phyloP scores from a whole-genome alignment of 2,797 vertebrate species.

The Kryptolebias ocellatus region DNA sequence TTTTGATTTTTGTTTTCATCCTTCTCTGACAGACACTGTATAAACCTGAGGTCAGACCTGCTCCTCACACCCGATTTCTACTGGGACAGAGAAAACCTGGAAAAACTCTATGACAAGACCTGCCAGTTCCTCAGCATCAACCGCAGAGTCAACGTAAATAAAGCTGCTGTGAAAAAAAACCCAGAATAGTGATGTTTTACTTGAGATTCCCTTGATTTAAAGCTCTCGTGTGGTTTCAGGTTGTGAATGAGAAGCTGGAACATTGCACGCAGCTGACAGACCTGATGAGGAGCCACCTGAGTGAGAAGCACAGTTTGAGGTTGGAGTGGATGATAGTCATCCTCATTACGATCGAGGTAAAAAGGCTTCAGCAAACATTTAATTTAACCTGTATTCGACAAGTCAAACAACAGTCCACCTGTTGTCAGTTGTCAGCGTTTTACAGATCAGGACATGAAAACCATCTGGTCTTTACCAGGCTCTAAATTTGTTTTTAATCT shows the following conservation, averaged over 20 bases:
- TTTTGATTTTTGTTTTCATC: neutral
- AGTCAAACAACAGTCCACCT: too few relatives aligned
- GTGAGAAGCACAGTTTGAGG: slow-evolving; percentile 91
- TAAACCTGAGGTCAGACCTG: slow-evolving; percentile 97
- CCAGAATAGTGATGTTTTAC: neutral
- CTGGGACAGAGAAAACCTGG: slow-evolving; percentile 97
- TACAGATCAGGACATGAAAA: too few relatives aligned
- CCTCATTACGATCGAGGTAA: slow-evolving; percentile 96
- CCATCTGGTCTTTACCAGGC: too few relatives aligned
- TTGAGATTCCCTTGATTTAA: neutral
- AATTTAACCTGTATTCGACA: too few relatives aligned
- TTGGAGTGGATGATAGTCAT: slow-evolving; percentile 99
- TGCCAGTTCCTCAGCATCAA: slow-evolving; percentile 97
- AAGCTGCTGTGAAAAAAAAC: too few relatives aligned
- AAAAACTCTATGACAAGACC: slow-evolving; percentile 96
- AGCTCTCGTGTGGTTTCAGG: slow-evolving; percentile 73
- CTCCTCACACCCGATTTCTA: slow-evolving; percentile 98
- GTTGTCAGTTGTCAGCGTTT: too few relatives aligned
- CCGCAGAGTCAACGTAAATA: slow-evolving; percentile 92
- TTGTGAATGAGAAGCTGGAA: slow-evolving; percentile 97
- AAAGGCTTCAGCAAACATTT: neutral
- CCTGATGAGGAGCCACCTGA: slow-evolving; percentile 96
- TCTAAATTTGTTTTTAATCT: too few relatives aligned
- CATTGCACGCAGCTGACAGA: slow-evolving; percentile 96
- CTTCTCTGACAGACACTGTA: slow-evolving; percentile 84